These are phyloP conservation scores for Sturmia bella DNA, from an alignment of 2,888 invertebrate species.

Conservation along the genomic window DNA sequence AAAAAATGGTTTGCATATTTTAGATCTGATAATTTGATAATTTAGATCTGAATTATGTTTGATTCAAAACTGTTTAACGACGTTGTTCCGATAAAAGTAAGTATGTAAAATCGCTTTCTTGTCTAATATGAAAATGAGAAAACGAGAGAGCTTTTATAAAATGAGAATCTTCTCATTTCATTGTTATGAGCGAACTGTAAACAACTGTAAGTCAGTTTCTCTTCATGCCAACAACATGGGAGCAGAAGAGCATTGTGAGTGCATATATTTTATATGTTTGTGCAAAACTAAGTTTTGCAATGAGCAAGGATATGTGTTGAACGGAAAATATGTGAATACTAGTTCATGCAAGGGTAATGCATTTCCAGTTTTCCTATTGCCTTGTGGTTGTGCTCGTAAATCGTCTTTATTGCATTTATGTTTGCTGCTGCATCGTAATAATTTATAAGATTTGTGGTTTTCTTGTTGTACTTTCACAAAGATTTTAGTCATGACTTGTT, in stretches of 20 bases:
- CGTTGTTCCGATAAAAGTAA: no score
- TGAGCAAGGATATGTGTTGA: conserved; percentile 20
- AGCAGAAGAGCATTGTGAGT: background rate
- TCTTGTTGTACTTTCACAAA: conserved; percentile 48
- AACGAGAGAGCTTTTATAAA: no score
- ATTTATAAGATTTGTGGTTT: conserved; percentile 73
- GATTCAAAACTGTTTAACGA: no score
- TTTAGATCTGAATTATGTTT: no score
- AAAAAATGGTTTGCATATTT: no score
- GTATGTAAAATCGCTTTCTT: no score
- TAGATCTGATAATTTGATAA: no score
- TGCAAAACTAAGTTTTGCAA: conserved; percentile 25
- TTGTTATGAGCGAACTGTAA: no score
- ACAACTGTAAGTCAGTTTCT: no score
- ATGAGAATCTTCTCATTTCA: no score
- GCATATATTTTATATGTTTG: background rate
- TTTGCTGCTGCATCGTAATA: conserved; percentile 72
- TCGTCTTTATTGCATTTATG: conserved; percentile 73
- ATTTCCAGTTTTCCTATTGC: conserved; percentile 50
- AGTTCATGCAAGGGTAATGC: conserved; percentile 14
- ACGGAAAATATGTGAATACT: conserved; percentile 14
- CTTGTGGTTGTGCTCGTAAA: conserved; percentile 72
- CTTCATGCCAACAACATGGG: no score
- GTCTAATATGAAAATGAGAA: no score
- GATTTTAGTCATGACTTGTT: conserved; percentile 25